phyloP scores from a whole-genome alignment of 2,888 invertebrate species.

The Aleiodes leptofemur region DNA sequence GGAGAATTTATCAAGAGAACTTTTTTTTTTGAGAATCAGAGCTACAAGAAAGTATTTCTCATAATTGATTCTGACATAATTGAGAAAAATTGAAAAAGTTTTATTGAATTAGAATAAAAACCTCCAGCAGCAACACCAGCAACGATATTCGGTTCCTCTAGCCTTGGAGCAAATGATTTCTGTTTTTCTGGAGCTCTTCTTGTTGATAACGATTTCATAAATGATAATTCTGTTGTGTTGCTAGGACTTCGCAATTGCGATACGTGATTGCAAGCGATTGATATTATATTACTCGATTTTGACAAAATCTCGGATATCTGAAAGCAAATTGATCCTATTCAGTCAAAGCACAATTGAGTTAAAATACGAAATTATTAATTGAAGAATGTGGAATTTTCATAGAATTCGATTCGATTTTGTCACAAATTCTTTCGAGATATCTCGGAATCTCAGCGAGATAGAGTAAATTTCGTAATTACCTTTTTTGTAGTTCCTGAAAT shows the following conservation, averaged over 20 bases:
- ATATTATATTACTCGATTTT: slow-evolving; percentile 60
- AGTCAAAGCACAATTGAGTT: background rate
- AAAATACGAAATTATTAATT: background rate
- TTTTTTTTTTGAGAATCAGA: background rate
- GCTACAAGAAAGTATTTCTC: background rate
- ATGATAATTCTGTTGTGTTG: slow-evolving; percentile 56
- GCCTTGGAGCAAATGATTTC: slow-evolving; percentile 53
- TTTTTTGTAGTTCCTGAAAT: no score
- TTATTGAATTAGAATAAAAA: slow-evolving; percentile 52
- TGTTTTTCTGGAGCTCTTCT: slow-evolving; percentile 55
- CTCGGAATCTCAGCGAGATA: no score
- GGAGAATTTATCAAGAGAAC: no score
- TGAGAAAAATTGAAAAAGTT: background rate
- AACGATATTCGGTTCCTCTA: slow-evolving; percentile 70
- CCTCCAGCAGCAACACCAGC: slow-evolving; percentile 71
- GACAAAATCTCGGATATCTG: slow-evolving; percentile 65
- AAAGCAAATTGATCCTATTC: slow-evolving; percentile 38
- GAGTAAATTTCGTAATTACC: no score
- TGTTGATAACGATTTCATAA: slow-evolving; percentile 64
- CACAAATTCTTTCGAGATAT: background rate
- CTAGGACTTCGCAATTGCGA: slow-evolving; percentile 63
- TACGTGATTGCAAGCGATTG: slow-evolving; percentile 63
- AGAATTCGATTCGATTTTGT: background rate
- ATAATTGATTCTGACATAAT: background rate
- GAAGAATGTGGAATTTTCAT: background rate